Evolutionary conservation across 2,888 invertebrate species (phyloP).

Genomic region (Erebia palarica): DNA sequence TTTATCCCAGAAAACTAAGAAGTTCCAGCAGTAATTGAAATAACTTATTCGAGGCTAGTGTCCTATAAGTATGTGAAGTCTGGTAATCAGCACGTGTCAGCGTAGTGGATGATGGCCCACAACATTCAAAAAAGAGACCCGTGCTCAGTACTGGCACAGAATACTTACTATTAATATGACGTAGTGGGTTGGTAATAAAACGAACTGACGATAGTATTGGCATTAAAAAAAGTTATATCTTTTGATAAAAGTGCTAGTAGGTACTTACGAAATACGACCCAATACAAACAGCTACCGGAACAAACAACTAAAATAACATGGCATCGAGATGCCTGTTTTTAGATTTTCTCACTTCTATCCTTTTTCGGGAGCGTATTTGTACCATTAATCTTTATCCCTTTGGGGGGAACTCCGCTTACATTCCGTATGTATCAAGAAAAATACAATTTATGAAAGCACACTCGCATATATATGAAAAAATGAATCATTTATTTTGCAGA

Average conservation of each 20-base stretch:
- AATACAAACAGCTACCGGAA: constrained; percentile 35
- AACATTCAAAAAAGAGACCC: too few relatives aligned
- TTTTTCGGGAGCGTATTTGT: constrained; percentile 43
- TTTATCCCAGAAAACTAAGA: too few relatives aligned
- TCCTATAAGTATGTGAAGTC: too few relatives aligned
- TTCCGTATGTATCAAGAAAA: constrained; percentile 39
- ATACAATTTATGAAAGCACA: constrained; percentile 35
- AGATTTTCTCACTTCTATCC: constrained; percentile 42
- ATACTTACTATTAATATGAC: too few relatives aligned
- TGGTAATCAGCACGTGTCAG: too few relatives aligned
- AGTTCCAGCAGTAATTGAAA: too few relatives aligned
- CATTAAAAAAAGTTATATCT: too few relatives aligned
- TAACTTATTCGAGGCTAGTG: too few relatives aligned
- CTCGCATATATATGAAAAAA: constrained; percentile 28
- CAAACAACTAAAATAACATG: constrained; percentile 43
- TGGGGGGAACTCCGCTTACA: constrained; percentile 40
- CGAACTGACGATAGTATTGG: too few relatives aligned
- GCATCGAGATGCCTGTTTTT: constrained; percentile 42
- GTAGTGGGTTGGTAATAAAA: too few relatives aligned
- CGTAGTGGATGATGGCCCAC: too few relatives aligned
- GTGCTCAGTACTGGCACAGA: too few relatives aligned
- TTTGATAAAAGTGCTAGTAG: constrained; percentile 20
- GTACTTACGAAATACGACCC: constrained; percentile 23
- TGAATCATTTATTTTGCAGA: constrained; percentile 32
- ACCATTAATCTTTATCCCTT: constrained; percentile 54